Evolutionary conservation across 1,140 invertebrate genomes (phyloP).

Genomic region (Grapholita molesta): DNA sequence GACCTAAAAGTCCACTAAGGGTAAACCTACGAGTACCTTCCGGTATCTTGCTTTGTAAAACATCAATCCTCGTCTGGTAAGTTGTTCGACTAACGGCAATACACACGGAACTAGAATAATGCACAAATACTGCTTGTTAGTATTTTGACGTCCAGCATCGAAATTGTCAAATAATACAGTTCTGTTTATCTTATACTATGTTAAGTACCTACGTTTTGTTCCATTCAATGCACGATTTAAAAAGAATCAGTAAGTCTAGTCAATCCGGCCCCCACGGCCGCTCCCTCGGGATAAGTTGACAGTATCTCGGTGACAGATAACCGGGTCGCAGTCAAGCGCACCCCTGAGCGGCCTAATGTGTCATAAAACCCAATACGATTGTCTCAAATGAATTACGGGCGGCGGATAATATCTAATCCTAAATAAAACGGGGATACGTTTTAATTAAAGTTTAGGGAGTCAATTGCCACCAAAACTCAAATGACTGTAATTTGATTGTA

Average conservation of each 20-base stretch:
- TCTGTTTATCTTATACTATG: neutral
- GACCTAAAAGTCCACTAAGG: too few relatives aligned
- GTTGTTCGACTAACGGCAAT: too few relatives aligned
- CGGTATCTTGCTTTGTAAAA: too few relatives aligned
- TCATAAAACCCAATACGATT: conserved; percentile 66
- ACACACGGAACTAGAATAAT: too few relatives aligned
- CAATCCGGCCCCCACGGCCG: conserved; percentile 29
- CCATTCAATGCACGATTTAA: neutral
- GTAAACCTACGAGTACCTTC: too few relatives aligned
- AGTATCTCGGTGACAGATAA: conserved; percentile 57
- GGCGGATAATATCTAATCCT: conserved; percentile 36
- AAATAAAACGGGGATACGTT: conserved; percentile 23
- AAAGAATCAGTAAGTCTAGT: neutral
- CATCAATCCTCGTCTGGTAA: too few relatives aligned
- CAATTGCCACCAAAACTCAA: neutral
- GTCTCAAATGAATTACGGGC: conserved; percentile 44
- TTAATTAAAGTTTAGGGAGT: conserved; percentile 15
- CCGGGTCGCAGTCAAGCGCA: conserved; percentile 28
- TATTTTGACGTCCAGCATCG: neutral
- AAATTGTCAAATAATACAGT: neutral
- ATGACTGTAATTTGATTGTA: neutral
- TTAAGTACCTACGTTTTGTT: neutral
- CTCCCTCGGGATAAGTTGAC: conserved; percentile 53
- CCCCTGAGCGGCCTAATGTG: conserved; percentile 51
- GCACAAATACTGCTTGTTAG: too few relatives aligned